phyloP scores from a whole-genome alignment of 2,888 invertebrate genomes.

The Agrilus biguttatus region DNA sequence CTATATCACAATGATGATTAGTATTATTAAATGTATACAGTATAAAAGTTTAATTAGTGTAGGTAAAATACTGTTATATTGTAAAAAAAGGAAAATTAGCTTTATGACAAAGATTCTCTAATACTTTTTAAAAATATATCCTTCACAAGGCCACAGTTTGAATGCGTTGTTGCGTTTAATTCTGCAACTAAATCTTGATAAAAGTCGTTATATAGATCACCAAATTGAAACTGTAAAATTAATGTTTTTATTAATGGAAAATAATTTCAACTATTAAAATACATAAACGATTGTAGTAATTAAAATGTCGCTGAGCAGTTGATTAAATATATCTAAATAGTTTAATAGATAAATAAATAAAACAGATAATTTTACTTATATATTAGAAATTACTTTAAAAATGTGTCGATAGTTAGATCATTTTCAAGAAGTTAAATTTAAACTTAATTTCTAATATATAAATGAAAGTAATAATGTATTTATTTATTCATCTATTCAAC shows the following conservation, averaged over 20 bases:
- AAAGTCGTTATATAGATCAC: constrained; percentile 47
- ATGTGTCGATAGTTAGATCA: no score
- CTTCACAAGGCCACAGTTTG: constrained; percentile 50
- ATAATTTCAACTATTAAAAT: neutral
- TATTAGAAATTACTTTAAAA: no score
- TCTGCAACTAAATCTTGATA: constrained; percentile 42
- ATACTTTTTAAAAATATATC: constrained; percentile 36
- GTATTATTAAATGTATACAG: neutral
- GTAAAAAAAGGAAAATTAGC: constrained; percentile 16
- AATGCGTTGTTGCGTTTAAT: constrained; percentile 36
- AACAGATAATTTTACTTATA: no score
- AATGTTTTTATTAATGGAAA: constrained; percentile 3
- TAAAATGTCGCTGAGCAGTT: no score
- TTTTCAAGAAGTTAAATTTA: no score
- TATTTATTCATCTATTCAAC: no score
- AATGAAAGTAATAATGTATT: no score
- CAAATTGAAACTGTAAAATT: constrained; percentile 45
- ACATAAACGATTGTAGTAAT: no score
- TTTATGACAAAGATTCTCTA: constrained; percentile 26
- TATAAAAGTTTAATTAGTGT: neutral
- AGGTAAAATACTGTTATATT: constrained; percentile 1
- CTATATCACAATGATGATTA: neutral
- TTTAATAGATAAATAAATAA: no score
- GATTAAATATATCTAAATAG: no score
- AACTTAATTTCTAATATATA: no score